phyloP scores from a whole-genome alignment of 2,113 vertebrate genomes.

The cattle (Bos taurus) region ARS-UCD2.0 NC_037336.1:58834501-58835000 shows the following conservation, averaged over 20 bases:
- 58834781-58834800: background rate
- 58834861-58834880: background rate
- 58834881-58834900: background rate
- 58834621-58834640: background rate
- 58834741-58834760: background rate
- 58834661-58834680: background rate
- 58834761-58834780: background rate
- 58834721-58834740: background rate
- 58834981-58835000: slow-evolving; percentile 11
- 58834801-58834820: background rate
- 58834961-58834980: slow-evolving; percentile 35
- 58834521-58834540: background rate
- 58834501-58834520: background rate
- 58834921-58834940: slow-evolving; percentile 16
- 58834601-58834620: background rate
- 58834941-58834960: slow-evolving; percentile 54
- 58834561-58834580: background rate
- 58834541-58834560: background rate
- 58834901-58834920: slow-evolving; percentile 27
- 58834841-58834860: background rate
- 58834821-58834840: background rate
- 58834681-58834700: background rate
- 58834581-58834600: background rate
- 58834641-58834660: background rate
- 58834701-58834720: background rate